These are phyloP conservation scores for Sycophila texana DNA, from an alignment of 2,888 invertebrate genomes.

Conservation along the genomic window DNA sequence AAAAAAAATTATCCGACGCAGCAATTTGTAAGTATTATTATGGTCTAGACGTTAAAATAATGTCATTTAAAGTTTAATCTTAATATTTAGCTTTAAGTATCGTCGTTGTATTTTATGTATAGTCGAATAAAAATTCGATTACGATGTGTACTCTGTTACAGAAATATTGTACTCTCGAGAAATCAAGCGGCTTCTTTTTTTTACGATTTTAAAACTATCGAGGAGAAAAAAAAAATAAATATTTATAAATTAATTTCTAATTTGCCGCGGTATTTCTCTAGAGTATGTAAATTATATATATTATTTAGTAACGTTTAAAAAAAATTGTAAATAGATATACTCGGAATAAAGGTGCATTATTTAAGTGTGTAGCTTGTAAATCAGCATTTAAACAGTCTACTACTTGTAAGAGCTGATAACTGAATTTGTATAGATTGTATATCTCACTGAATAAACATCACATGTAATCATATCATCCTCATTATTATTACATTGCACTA, in stretches of 20 bases:
- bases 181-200: not conserved
- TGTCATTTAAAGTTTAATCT: constrained; percentile 31
- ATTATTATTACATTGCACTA: constrained; percentile 25
- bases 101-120: not conserved
- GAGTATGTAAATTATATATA: constrained; percentile 15
- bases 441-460: constrained; percentile 36
- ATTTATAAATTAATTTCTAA: not conserved
- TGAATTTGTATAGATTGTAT: constrained; percentile 48
- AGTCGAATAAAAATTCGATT: constrained; percentile 6
- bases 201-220: constrained; percentile 3
- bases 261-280: constrained; percentile 2
- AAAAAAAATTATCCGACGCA: not conserved
- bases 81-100: constrained; percentile 13
- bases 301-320: constrained; percentile 36
- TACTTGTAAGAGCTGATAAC: constrained; percentile 19
- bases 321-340: constrained; percentile 60
- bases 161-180: constrained; percentile 5
- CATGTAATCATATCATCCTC: constrained; percentile 28
- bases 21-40: constrained; percentile 51
- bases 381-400: constrained; percentile 44
- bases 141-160: constrained; percentile 17
- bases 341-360: constrained; percentile 35
- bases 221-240: not conserved
- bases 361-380: constrained; percentile 48
- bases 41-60: constrained; percentile 25